These are phyloP conservation scores for Poeciliopsis retropinna DNA, from an alignment of 2,113 vertebrate species.

Conservation along the genomic window DNA sequence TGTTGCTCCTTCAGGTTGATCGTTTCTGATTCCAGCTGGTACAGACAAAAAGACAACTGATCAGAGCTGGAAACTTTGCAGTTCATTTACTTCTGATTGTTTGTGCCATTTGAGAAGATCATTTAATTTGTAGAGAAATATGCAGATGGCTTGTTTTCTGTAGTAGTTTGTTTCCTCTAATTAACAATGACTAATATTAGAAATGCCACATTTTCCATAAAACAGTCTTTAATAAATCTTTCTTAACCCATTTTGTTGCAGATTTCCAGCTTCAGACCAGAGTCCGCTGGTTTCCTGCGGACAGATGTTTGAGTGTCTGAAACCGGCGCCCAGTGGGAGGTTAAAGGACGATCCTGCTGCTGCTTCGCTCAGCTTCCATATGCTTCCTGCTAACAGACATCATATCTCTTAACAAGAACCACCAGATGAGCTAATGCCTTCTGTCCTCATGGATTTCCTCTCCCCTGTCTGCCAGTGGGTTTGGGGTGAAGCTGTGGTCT, in stretches of 20 bases:
- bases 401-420: background rate
- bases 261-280: background rate
- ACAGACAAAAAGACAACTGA: too few relatives aligned
- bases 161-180: too few relatives aligned
- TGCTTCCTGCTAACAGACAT: constrained; percentile 1
- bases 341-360: background rate
- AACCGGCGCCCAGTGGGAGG: constrained; percentile 8
- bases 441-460: constrained; percentile 14
- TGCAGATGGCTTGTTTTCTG: too few relatives aligned
- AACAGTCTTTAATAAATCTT: background rate
- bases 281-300: background rate
- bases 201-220: too few relatives aligned
- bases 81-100: too few relatives aligned
- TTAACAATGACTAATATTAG: too few relatives aligned
- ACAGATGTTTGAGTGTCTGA: constrained; percentile 2
- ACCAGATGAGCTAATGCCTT: constrained; percentile 2
- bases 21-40: too few relatives aligned
- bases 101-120: too few relatives aligned
- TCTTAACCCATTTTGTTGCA: background rate
- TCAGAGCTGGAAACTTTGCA: too few relatives aligned
- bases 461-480: constrained; percentile 15
- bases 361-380: constrained; percentile 16
- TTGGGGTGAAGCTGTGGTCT: constrained; percentile 27
- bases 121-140: too few relatives aligned
- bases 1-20: too few relatives aligned